Evolutionary conservation across 1,140 invertebrate genomes (phyloP).

Genomic region (Aphelenchoides besseyi): DNA sequence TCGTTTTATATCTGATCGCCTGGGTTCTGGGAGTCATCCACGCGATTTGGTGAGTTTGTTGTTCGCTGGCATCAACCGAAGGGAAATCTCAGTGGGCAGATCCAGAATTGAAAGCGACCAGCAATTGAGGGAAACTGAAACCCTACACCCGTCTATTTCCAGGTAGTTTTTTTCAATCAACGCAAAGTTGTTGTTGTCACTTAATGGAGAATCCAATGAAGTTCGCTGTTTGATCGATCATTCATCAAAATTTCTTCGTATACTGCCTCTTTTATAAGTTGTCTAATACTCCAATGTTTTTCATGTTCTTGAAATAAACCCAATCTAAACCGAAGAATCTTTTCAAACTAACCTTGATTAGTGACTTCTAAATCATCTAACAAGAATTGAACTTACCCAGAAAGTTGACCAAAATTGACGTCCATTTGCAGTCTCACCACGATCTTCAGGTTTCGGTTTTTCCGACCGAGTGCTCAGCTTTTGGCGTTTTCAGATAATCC

Average conservation of each 20-base stretch:
- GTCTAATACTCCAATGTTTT: neutral
- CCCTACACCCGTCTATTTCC: neutral
- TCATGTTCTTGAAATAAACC: neutral
- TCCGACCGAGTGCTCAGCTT: neutral
- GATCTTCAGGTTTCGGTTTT: neutral
- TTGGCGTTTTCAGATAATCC: conserved; percentile 70
- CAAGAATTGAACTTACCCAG: neutral
- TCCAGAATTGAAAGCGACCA: neutral
- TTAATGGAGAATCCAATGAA: no score
- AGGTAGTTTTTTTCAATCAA: no score
- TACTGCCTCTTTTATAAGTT: neutral
- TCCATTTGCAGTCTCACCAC: neutral
- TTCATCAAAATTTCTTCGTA: neutral
- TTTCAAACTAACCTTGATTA: no score
- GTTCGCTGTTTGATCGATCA: neutral
- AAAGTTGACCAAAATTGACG: neutral
- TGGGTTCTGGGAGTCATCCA: conserved; percentile 35
- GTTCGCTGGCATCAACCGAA: no score
- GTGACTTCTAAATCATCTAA: no score
- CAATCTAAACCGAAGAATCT: no score
- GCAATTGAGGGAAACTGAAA: neutral
- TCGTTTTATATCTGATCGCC: conserved; percentile 27
- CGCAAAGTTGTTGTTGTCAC: no score
- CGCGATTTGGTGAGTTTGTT: conserved; percentile 38
- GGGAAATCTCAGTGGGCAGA: neutral